Conservation (phyloP, 2,113 vertebrate species). For the Bubalus kerabau region DNA sequence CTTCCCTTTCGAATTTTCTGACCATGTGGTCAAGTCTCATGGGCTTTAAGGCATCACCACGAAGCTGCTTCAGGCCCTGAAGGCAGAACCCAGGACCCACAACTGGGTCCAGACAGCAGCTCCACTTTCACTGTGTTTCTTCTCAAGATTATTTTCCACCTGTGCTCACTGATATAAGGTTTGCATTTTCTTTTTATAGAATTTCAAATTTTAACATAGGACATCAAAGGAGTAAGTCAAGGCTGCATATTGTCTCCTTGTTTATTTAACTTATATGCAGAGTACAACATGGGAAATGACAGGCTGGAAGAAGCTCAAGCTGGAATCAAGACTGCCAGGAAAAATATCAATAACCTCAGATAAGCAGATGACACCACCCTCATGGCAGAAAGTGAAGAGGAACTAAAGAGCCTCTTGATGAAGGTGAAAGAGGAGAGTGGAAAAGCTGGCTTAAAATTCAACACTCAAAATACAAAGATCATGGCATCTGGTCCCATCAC, state of each 20-base stretch:
- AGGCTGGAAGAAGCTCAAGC: neutral
- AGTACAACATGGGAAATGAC: neutral
- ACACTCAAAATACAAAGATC: neutral
- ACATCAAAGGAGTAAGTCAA: neutral
- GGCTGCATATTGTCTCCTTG: neutral
- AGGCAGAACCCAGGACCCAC: neutral
- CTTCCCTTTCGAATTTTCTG: neutral
- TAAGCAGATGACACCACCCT: neutral
- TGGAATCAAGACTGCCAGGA: neutral
- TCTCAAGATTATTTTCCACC: neutral
- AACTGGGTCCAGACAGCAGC: fast-evolving
- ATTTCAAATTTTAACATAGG: neutral
- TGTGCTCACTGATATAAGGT: neutral
- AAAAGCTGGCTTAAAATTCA: neutral
- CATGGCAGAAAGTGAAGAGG: neutral
- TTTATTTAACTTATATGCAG: neutral
- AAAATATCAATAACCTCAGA: neutral
- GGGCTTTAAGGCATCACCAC: neutral
- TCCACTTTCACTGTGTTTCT: neutral
- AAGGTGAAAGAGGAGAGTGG: neutral
- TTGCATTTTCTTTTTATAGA: neutral
- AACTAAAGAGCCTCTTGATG: neutral
- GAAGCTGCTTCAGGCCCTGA: neutral
- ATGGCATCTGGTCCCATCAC: neutral
- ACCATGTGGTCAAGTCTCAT: fast-evolving